phyloP scores from a whole-genome alignment of 1,140 invertebrate species.

The Trichomalopsis sarcophagae region DNA sequence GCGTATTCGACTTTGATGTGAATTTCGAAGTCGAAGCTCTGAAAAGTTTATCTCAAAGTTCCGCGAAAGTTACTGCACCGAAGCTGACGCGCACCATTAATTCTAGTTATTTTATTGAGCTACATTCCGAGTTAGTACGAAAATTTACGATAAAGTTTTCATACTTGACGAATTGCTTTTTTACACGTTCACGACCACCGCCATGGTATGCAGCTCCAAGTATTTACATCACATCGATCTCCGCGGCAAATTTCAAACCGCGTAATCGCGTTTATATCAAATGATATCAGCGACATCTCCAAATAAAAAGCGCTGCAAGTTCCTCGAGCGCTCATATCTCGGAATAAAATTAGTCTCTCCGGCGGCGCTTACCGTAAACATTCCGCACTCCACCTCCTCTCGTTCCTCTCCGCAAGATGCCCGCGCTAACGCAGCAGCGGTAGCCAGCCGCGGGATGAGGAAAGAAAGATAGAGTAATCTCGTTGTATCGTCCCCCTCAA shows the following conservation, averaged over 20 bases:
- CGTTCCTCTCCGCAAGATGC: neutral
- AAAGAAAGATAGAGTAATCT: constrained; percentile 4
- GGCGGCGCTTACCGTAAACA: constrained; percentile 7
- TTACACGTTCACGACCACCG: neutral
- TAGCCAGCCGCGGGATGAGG: neutral
- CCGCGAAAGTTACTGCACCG: neutral
- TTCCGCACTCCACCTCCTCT: neutral
- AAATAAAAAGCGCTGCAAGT: too few relatives aligned
- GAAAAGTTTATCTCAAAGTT: neutral
- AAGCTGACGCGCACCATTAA: neutral
- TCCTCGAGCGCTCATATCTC: too few relatives aligned
- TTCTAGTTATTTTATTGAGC: neutral
- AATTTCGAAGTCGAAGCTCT: neutral
- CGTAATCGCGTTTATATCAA: neutral
- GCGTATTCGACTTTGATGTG: neutral
- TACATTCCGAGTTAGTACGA: neutral
- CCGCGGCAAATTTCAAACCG: too few relatives aligned
- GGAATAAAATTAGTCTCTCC: neutral
- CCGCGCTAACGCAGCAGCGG: neutral
- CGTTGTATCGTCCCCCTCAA: neutral
- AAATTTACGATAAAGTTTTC: neutral
- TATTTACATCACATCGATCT: too few relatives aligned
- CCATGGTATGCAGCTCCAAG: too few relatives aligned
- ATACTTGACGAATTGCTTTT: neutral
- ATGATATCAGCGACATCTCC: neutral